Conservation (phyloP, 23 tunicate genomes). For the Halocynthia roretzi region DNA sequence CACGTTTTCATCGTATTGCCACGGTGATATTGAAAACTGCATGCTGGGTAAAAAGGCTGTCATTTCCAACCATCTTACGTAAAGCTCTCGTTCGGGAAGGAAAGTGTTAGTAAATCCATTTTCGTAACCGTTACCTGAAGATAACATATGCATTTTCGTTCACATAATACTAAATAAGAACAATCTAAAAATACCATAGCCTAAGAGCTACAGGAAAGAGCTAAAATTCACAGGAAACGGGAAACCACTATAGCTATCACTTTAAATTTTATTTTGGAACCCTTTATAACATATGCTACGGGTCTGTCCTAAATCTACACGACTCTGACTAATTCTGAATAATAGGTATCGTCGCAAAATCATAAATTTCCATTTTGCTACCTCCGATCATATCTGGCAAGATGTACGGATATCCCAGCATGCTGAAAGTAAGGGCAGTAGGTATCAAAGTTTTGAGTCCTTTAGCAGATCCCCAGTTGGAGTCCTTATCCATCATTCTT, state of each 20-base stretch:
- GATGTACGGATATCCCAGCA: constrained; percentile 89
- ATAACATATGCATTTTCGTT: too few relatives aligned
- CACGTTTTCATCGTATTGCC: constrained; percentile 89
- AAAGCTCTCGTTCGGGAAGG: constrained; percentile 78
- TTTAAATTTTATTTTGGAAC: too few relatives aligned
- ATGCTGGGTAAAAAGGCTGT: constrained; percentile 72
- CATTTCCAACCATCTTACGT: constrained; percentile 72
- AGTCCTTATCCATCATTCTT: constrained; percentile 95
- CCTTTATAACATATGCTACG: too few relatives aligned
- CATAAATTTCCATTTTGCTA: background rate
- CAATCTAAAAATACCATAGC: too few relatives aligned
- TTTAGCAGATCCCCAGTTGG: constrained; percentile 78
- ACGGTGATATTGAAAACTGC: constrained; percentile 86
- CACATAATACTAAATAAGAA: too few relatives aligned
- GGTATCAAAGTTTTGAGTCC: constrained; percentile 88
- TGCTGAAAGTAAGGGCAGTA: constrained; percentile 71
- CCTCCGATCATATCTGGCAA: constrained; percentile 99
- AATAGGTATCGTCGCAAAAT: too few relatives aligned
- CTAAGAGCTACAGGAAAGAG: too few relatives aligned
- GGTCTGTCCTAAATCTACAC: too few relatives aligned
- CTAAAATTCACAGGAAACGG: too few relatives aligned
- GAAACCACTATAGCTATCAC: too few relatives aligned
- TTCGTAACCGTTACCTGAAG: constrained; percentile 27
- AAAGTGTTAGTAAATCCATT: constrained; percentile 21
- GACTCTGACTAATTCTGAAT: too few relatives aligned